Conservation (phyloP, 2,888 invertebrate genomes). For the Hoplodrina blanda region DNA sequence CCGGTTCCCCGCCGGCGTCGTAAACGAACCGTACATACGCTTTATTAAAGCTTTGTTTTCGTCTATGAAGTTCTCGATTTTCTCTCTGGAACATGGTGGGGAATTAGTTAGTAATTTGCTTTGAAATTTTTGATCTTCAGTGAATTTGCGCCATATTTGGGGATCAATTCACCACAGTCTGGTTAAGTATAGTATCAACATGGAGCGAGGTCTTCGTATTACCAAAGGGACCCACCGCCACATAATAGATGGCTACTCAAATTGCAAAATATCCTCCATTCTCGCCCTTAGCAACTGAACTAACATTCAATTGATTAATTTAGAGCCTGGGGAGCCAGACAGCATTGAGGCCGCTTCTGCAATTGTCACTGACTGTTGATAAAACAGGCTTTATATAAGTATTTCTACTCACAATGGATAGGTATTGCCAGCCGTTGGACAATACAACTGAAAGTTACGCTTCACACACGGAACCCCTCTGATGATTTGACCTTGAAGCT, state of each 20-base stretch:
- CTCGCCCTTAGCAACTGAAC: conserved; percentile 2
- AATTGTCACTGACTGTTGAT: too few relatives aligned
- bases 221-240: neutral
- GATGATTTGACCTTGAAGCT: conserved; percentile 96
- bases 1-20: conserved; percentile 86
- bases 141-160: neutral
- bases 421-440: conserved; percentile 97
- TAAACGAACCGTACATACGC: conserved; percentile 98
- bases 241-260: neutral
- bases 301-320: too few relatives aligned
- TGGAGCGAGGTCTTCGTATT: too few relatives aligned
- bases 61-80: conserved; percentile 97
- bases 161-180: too few relatives aligned
- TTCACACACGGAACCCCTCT: conserved; percentile 97
- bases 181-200: too few relatives aligned
- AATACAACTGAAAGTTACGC: conserved; percentile 96
- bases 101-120: neutral
- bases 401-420: conserved; percentile 95
- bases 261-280: neutral
- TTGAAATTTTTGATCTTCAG: neutral
- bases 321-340: too few relatives aligned
- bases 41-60: conserved; percentile 98
- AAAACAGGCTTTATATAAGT: neutral
- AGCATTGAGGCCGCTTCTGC: too few relatives aligned
- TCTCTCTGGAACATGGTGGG: conserved; percentile 92